These are phyloP conservation scores for Sogatella furcifera DNA, from an alignment of 1,140 invertebrate genomes.

Conservation along the genomic window DNA sequence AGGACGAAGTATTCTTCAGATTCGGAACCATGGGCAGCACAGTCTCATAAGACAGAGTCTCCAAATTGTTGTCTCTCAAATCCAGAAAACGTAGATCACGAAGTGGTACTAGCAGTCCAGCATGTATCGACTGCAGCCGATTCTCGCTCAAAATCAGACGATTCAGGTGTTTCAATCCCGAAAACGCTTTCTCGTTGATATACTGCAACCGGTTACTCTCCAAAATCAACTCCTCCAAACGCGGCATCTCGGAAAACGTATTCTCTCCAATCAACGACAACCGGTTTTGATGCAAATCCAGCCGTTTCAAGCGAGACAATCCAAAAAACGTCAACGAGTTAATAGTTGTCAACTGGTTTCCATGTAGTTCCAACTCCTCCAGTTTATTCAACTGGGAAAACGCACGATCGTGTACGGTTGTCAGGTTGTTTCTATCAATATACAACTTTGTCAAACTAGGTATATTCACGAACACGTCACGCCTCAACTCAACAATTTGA, in stretches of 20 bases:
- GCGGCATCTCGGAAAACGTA: constrained; percentile 59
- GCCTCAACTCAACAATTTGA: constrained; percentile 53
- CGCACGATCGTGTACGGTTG: constrained; percentile 54
- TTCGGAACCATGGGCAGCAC: constrained; percentile 61
- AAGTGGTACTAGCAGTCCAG: constrained; percentile 50
- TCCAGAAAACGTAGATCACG: constrained; percentile 54
- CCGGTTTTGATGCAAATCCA: constrained; percentile 55
- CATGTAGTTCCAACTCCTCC: constrained; percentile 53
- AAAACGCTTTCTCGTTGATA: constrained; percentile 57
- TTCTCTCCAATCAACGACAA: constrained; percentile 57
- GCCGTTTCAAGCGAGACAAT: constrained; percentile 46
- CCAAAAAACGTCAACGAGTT: constrained; percentile 58
- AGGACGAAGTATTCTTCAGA: constrained; percentile 54
- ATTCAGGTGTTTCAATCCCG: constrained; percentile 52
- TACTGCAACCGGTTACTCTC: constrained; percentile 56
- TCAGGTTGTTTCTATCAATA: constrained; percentile 59
- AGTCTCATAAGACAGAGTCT: constrained; percentile 59
- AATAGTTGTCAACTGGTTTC: constrained; percentile 55
- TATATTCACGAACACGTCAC: constrained; percentile 54
- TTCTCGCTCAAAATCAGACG: constrained; percentile 60
- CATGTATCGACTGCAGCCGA: constrained; percentile 42
- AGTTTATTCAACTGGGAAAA: constrained; percentile 52
- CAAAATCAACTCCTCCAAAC: constrained; percentile 55
- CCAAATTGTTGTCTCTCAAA: constrained; percentile 55
- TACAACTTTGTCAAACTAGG: constrained; percentile 52